Evolutionary conservation across 2,113 vertebrate species (phyloP).

Genomic region (Oxygymnocypris stewartii): DNA sequence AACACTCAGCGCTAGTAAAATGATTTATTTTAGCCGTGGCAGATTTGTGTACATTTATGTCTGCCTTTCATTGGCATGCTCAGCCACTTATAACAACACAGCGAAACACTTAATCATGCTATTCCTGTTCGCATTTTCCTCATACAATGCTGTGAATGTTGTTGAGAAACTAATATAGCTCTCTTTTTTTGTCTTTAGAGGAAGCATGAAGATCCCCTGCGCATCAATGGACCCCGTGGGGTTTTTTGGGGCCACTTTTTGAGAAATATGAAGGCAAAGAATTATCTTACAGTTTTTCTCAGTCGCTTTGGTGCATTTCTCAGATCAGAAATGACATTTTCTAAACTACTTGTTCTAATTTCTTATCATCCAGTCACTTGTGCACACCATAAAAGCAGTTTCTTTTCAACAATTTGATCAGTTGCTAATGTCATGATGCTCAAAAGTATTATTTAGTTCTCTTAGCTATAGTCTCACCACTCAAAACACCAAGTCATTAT

Average conservation of each 20-base stretch:
- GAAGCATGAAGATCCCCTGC: conserved; percentile 43
- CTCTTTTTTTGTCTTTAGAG: conserved; percentile 41
- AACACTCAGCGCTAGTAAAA: neutral
- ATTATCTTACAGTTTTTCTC: too few species aligned
- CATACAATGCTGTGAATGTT: neutral
- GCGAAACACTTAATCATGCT: neutral
- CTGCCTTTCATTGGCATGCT: neutral
- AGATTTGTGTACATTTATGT: neutral
- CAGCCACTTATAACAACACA: neutral
- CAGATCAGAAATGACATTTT: too few species aligned
- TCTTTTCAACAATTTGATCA: too few species aligned
- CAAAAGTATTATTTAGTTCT: too few species aligned
- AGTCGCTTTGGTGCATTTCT: too few species aligned
- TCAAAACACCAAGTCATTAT: too few species aligned
- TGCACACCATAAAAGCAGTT: too few species aligned
- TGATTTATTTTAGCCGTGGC: neutral
- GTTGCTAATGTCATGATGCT: too few species aligned
- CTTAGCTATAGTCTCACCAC: too few species aligned
- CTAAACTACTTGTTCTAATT: too few species aligned
- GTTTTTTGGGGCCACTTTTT: neutral
- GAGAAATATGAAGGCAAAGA: neutral
- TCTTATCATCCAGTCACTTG: too few species aligned
- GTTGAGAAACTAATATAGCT: neutral
- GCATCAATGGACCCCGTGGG: neutral
- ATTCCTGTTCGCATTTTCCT: neutral